Base-by-base conservation (phyloP, 2,113 vertebrate species). In the Struthidea cinerea region DNA sequence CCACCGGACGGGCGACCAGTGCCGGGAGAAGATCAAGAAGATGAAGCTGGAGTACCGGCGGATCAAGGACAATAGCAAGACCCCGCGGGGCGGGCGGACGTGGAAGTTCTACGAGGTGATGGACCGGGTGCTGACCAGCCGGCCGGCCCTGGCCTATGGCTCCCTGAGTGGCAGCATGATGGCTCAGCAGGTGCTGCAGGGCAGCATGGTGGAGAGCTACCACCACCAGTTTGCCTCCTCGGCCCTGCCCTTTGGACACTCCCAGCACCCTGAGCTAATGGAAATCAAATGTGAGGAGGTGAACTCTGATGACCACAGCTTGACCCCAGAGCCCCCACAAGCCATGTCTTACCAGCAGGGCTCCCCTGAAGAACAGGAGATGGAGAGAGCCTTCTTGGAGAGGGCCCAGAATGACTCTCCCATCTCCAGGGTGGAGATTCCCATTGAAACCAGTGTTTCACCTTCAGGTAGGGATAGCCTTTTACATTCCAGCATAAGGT, bases 51-150 rank as follows among this genome's bases (percentile, higher is more conserved):
- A 99, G 75, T 99, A 99, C 81, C 98, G 99, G 5, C 97, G 98
- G 35, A 98, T 99, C 55, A 99, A 99, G 83, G 99, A 99, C 91
- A 99, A 98, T 71, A 97, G 98, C 92, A 99, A 98, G 35, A 97
- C 96, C 16, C 84, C 97, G 15, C 95, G 98, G 35, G 97, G 98
- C 2, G 98, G 97, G 39, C 95, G 98, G 79, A 98, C 98, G 0
- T 99, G 99, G 98, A 99, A 98, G 97, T 99, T 99, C 73, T 99
- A 98, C 55, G 98, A 99, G 30, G 98, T 99, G 88, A 99, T 99
- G 98, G 99, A 99, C 95, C 96, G 98, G 50, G 99, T 99, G 65
- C 95, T 99, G 89, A 98, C 98, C 13, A 98, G 98, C 95, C 97
- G 99, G 3, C 98, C 98, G 0, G 95, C 98, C 49, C 89, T 98